A percentile compares a stretch with the other conserved stretches of the same genome.
These are phyloP conservation scores for Dasypus novemcinctus DNA, from an alignment of 2,113 vertebrate species.

Conservation along the genomic window DNA sequence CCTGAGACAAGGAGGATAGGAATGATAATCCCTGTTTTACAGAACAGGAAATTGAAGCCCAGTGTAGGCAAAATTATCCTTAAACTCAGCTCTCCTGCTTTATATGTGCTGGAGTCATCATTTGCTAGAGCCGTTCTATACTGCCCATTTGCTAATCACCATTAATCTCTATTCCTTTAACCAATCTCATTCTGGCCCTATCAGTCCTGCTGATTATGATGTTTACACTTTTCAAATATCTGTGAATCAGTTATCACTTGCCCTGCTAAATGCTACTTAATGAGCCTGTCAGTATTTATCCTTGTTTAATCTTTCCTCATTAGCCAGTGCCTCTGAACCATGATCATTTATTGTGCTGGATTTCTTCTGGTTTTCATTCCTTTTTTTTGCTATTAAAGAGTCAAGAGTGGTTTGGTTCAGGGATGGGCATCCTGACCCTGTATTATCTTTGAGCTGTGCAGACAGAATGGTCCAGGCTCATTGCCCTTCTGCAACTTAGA, in stretches of 20 bases:
- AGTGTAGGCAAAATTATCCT: neutral
- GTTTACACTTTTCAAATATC: constrained; percentile 31
- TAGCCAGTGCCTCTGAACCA: neutral
- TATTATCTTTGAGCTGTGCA: neutral
- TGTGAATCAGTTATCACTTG: constrained; percentile 3
- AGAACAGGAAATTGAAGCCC: neutral
- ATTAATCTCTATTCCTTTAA: neutral
- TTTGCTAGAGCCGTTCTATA: neutral
- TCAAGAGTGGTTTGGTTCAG: neutral
- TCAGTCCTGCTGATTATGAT: neutral
- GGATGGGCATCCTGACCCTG: neutral
- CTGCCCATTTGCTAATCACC: neutral
- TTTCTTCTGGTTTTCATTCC: neutral
- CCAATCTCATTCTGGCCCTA: neutral
- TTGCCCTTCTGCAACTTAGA: neutral
- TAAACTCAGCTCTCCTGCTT: neutral
- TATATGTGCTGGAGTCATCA: neutral
- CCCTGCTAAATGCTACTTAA: constrained; percentile 54
- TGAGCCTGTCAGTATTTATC: constrained; percentile 8
- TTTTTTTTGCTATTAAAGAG: neutral
- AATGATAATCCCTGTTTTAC: neutral
- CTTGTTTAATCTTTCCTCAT: neutral
- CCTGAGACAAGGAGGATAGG: neutral
- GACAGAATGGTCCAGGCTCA: neutral
- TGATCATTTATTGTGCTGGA: neutral